phyloP scores from a whole-genome alignment of 2,113 vertebrate genomes.

The Crotalus viridis region DNA sequence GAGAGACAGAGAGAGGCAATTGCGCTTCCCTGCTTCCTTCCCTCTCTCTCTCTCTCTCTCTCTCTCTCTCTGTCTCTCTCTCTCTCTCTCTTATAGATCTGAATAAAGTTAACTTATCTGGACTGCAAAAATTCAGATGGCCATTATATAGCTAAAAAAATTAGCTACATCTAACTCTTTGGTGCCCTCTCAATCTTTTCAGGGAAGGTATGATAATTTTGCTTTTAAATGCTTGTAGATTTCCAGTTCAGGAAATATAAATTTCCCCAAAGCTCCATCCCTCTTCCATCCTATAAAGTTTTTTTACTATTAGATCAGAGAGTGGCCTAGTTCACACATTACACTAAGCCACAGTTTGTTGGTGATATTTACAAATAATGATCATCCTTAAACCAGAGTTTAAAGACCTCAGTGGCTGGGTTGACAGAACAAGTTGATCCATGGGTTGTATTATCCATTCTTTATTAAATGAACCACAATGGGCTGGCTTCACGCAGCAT shows the following conservation, averaged over 20 bases:
- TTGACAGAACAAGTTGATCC: background rate
- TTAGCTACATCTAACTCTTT: background rate
- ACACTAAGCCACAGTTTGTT: background rate
- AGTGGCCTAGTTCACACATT: background rate
- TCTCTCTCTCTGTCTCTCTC: too few relatives aligned
- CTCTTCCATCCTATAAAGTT: background rate
- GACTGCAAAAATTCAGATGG: background rate
- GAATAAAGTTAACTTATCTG: background rate
- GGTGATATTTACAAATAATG: background rate
- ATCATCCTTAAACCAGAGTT: background rate
- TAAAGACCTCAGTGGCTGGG: background rate
- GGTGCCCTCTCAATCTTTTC: background rate
- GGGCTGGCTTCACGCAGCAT: background rate
- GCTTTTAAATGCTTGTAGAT: background rate
- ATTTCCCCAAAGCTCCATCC: background rate
- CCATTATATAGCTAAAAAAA: background rate
- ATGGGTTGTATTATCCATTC: background rate
- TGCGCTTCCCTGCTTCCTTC: too few relatives aligned
- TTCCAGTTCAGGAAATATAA: background rate
- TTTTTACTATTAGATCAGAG: background rate
- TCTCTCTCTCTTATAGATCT: background rate
- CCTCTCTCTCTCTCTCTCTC: too few relatives aligned
- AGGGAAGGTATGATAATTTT: background rate
- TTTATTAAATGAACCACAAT: background rate
- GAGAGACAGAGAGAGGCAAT: too few relatives aligned